Conservation (phyloP, 1,140 invertebrate genomes). For the Eriocheir sinensis region DNA sequence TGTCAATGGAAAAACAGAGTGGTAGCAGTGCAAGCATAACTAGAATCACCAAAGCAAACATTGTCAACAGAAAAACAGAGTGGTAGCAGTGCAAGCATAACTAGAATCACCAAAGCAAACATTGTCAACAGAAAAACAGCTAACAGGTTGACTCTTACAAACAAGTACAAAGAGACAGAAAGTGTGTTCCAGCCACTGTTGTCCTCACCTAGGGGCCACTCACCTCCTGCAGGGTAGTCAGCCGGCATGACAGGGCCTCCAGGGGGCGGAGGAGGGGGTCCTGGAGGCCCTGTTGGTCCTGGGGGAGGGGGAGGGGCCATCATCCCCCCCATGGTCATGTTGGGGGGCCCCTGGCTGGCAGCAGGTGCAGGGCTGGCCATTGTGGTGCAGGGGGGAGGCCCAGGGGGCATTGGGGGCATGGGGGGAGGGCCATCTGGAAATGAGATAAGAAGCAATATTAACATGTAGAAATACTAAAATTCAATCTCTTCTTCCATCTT, state of each 20-base stretch:
- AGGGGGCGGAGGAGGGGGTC: constrained; percentile 69
- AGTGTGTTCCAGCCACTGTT: no score
- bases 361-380: constrained; percentile 63
- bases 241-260: constrained; percentile 68
- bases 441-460: background rate
- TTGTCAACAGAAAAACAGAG: background rate
- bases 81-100: background rate
- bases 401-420: constrained; percentile 72
- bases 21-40: no score
- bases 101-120: background rate
- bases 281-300: constrained; percentile 45
- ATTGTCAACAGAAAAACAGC: background rate
- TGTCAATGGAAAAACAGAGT: no score
- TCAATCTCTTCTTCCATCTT: no score
- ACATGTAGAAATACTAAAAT: no score
- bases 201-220: background rate
- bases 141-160: no score
- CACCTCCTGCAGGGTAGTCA: constrained; percentile 69
- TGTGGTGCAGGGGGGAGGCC: constrained; percentile 65
- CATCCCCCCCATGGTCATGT: constrained; percentile 70
- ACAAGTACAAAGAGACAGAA: no score
- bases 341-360: constrained; percentile 62
- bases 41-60: no score
- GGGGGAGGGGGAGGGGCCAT: constrained; percentile 73
- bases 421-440: constrained; percentile 71